Evolutionary conservation across 1,140 invertebrate species (phyloP).

Genomic region (Sycobia sp.): DNA sequence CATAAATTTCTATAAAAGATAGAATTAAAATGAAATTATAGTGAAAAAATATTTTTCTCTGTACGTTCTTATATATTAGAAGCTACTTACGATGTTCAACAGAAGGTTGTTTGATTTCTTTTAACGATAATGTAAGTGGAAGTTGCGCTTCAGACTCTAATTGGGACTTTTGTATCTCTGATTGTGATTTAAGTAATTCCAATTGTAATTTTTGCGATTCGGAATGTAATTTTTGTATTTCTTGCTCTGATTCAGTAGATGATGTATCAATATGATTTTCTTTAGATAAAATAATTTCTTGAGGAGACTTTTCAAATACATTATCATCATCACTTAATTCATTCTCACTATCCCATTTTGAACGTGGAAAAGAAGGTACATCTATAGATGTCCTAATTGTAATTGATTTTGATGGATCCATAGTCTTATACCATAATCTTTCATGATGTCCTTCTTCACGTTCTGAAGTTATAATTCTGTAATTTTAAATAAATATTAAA

Average conservation of each 20-base stretch:
- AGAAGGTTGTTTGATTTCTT: conserved; percentile 2
- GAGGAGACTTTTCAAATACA: conserved; percentile 15
- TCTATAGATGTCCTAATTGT: conserved; percentile 25
- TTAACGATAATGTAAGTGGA: background rate
- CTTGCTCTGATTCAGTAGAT: conserved; percentile 12
- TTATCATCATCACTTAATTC: conserved; percentile 40
- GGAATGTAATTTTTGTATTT: background rate
- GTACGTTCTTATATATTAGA: too few relatives aligned
- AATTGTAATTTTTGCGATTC: conserved; percentile 9
- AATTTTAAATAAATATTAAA: conserved; percentile 1
- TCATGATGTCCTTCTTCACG: conserved; percentile 40
- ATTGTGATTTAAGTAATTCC: background rate
- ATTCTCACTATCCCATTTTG: conserved; percentile 58
- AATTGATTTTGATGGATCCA: conserved; percentile 40
- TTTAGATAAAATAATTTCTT: conserved; percentile 8
- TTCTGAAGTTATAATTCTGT: conserved; percentile 41
- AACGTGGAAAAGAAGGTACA: conserved; percentile 48
- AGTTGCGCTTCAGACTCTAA: background rate
- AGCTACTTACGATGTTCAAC: conserved; percentile 13
- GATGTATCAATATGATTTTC: background rate
- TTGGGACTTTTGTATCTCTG: conserved; percentile 1
- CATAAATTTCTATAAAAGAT: background rate
- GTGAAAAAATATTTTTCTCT: too few relatives aligned
- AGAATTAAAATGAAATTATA: too few relatives aligned
- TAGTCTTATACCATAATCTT: conserved; percentile 43